Percentiles rank a stretch among this genome's conserved stretches.
Conservation (phyloP, 2,888 invertebrate genomes). For the Sesia bembeciformis region DNA sequence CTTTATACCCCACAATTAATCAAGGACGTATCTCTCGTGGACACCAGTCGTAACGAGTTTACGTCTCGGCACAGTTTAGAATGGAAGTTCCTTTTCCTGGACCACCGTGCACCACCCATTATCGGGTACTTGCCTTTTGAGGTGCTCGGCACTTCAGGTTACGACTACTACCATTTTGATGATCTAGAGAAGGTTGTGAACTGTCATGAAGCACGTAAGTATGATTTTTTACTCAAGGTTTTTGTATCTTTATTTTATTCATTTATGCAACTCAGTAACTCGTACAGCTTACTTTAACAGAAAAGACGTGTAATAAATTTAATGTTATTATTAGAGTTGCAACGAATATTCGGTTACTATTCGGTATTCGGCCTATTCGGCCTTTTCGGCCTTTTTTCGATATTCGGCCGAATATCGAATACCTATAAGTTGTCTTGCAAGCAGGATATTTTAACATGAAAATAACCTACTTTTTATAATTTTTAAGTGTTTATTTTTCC, state of each 20-base stretch:
- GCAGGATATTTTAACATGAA: no score
- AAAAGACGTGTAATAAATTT: background rate
- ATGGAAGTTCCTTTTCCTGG: constrained; percentile 96
- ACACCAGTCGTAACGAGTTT: constrained; percentile 87
- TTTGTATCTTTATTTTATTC: no score
- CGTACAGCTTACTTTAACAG: no score
- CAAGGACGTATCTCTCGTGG: constrained; percentile 87
- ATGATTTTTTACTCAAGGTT: background rate
- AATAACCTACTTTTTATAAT: no score
- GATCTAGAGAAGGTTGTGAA: constrained; percentile 90
- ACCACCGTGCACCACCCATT: constrained; percentile 92
- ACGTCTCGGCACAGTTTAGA: constrained; percentile 94
- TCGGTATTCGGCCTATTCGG: no score
- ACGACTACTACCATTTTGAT: constrained; percentile 96
- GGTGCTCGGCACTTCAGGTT: constrained; percentile 95
- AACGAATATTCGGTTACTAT: no score
- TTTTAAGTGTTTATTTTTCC: no score
- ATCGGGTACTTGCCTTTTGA: constrained; percentile 96
- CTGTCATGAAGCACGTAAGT: constrained; percentile 91
- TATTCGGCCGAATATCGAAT: no score
- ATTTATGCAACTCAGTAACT: no score
- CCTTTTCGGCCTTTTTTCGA: no score
- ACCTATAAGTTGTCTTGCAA: no score
- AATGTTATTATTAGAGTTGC: no score
- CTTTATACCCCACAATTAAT: constrained; percentile 88